A percentile compares a stretch with the other conserved stretches of the same genome.
phyloP scores from a whole-genome alignment of 2,888 invertebrate genomes.

The Ornithoptera alexandrae region DNA sequence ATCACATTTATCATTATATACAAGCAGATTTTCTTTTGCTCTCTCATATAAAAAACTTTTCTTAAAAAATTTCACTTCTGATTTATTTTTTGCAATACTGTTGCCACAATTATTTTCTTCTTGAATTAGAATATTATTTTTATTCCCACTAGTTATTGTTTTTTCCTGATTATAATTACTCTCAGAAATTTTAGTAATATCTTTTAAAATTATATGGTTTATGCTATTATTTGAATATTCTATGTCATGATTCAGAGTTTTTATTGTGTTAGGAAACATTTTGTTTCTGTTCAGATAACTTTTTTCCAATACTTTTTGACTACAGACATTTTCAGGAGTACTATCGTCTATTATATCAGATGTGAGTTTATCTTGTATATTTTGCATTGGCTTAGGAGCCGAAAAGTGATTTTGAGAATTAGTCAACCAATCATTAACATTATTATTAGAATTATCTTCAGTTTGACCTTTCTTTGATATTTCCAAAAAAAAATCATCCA shows the following conservation, averaged over 20 bases:
- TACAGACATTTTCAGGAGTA: constrained; percentile 1
- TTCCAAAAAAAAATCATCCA: constrained; percentile 53
- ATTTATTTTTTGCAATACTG: constrained; percentile 21
- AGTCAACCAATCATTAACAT: constrained; percentile 66
- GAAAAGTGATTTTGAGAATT: constrained; percentile 71
- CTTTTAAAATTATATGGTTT: background rate
- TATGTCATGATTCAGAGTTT: background rate
- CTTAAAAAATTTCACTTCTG: constrained; percentile 54
- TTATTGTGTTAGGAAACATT: background rate
- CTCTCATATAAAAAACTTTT: constrained; percentile 46
- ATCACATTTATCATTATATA: constrained; percentile 36
- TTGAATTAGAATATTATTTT: constrained; percentile 5
- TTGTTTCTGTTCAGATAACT: background rate
- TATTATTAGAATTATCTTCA: constrained; percentile 52
- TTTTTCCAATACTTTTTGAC: background rate
- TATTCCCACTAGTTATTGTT: background rate
- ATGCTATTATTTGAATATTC: background rate
- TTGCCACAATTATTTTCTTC: constrained; percentile 22
- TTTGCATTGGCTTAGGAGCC: constrained; percentile 47
- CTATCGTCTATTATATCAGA: background rate
- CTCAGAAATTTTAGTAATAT: background rate
- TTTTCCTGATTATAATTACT: background rate
- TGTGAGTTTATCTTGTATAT: constrained; percentile 30
- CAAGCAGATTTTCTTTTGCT: constrained; percentile 25
- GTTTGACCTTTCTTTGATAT: constrained; percentile 40